Base-by-base conservation (phyloP, 2,113 vertebrate genomes). In the Cyprinus carpio region DNA sequence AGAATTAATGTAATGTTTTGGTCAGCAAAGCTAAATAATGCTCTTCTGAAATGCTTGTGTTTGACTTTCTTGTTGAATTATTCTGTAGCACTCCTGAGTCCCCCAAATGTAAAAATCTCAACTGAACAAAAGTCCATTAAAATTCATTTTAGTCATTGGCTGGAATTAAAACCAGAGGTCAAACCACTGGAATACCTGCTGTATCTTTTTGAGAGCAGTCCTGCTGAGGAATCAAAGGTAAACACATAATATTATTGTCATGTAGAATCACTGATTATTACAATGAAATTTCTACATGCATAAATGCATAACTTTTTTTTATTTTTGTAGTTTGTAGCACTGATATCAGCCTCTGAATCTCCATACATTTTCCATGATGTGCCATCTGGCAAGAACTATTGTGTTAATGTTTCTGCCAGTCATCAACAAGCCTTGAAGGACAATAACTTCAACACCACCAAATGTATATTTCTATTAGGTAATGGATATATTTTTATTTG, bases 1-100 rank as follows among this genome's bases (percentile, higher is more conserved):
- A 72, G 10, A 75, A 49, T 16, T 6, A 25, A 16, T 23, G 34
- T 71, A 20, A 71, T 40, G 67, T 71, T 71, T 71, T 40, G 37
- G 34, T n/a, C 34, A 71, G 34, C 34, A 71, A 40, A 71, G 9
- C 34, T 71, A 67, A 64, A 37, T 74, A 15, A 40, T 27, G 56
- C 37, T 31, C 49, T 31, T 46, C 64, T 43, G n/a, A 54, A 12
- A 23, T 20, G 12, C 0, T 54, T 75, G 5, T 74, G 10, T 58
- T 60, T 83, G 71, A 56, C 6, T 75, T 18, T 69, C 37, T 69
- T 69, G 6, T 86, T 20, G 9, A 64, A 25, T 81, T 23, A 18
- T 54, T 6, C 54, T 75, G 23, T 60, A 91, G 90, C 81, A 51
- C 31, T 75, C 11, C 79, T 91, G 69, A 91, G 90, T 83, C 43